Evolutionary conservation across 2,888 invertebrate species (phyloP), one percentile per base, ranked within the genome.

Genomic region (Homarus gammarus): DNA sequence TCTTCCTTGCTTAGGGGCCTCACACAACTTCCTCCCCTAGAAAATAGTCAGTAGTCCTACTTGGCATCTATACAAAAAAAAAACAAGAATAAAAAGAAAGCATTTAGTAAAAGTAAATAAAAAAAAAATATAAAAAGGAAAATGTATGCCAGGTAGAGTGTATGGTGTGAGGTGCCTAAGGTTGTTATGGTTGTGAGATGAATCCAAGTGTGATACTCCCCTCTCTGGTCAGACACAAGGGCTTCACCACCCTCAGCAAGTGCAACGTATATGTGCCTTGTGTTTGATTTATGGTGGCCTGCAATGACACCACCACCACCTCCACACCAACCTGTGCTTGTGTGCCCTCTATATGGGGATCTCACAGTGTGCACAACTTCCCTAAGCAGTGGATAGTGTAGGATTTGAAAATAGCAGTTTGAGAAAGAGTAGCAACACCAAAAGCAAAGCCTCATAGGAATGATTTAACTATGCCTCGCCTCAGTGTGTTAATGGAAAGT

Each of bases 211-310:
- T 87, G 87, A 87, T 87, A 87, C 61, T 84, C 73, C 72, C 40
- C 82, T 40, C 82, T 87, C 87, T 87, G 73, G 72, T 87, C 79
- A 81, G 78, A 87, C 81, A 82, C 73, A 77, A 85, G 77, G 75
- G 85, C 86, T 79, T 51, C 79, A 51, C 79, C 56, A 79, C 56
- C 79, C 68, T 56, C 78, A 73, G 72, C 82, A 73, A 87, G 87
- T 87, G 87, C 87, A 87, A 87, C 87, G 82, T 87, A 64, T 73
- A 87, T 87, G 87, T 87, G 87, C 87, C 87, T 87, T 87, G 87
- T 75, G 87, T 86, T 44, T 73, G 61, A 51, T 70, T 73, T 75
- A 44, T 78, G 86, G 86, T 79, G 78, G 27, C 51, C 70, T 36
- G 81, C 61, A 33, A 36, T 70, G 73, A 72, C 79, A 86, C 61